Conservation (phyloP, 2,888 invertebrate genomes). For the Cephalotes varians region DNA sequence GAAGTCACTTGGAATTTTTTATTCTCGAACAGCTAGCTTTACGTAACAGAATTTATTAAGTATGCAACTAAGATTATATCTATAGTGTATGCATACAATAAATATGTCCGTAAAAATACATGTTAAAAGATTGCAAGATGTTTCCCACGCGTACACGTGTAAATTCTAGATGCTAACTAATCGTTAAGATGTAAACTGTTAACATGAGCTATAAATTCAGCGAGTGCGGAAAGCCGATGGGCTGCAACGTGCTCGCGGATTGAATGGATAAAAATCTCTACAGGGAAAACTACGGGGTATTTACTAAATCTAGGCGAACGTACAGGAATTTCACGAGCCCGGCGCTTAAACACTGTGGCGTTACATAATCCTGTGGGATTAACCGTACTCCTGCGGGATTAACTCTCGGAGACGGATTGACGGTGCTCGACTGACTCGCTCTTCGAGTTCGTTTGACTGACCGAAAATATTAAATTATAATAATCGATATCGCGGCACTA, state of each 20-base stretch:
- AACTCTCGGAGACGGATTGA: slow-evolving; percentile 76
- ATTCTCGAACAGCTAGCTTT: not conserved
- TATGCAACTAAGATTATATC: not conserved
- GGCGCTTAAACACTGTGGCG: slow-evolving; percentile 78
- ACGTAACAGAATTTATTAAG: not conserved
- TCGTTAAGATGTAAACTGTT: not conserved
- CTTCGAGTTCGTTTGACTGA: slow-evolving; percentile 53
- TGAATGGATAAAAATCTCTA: slow-evolving; percentile 58
- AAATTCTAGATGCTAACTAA: not conserved
- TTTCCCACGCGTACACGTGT: not conserved
- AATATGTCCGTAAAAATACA: not conserved
- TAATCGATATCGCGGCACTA: slow-evolving; percentile 55
- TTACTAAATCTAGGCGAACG: slow-evolving; percentile 70
- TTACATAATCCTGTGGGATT: slow-evolving; percentile 77
- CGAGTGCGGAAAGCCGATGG: not conserved
- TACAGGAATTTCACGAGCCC: slow-evolving; percentile 70
- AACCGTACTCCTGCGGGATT: slow-evolving; percentile 75
- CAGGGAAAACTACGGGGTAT: slow-evolving; percentile 65
- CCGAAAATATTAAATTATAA: slow-evolving; percentile 70
- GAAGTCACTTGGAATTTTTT: not conserved
- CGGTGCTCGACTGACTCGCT: slow-evolving; percentile 53
- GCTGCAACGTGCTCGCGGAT: not conserved
- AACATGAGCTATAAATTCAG: not conserved
- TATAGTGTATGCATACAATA: not conserved
- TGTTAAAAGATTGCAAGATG: not conserved